Evolutionary conservation across 1,140 invertebrate species (phyloP).

Genomic region (Ceratina japonica): DNA sequence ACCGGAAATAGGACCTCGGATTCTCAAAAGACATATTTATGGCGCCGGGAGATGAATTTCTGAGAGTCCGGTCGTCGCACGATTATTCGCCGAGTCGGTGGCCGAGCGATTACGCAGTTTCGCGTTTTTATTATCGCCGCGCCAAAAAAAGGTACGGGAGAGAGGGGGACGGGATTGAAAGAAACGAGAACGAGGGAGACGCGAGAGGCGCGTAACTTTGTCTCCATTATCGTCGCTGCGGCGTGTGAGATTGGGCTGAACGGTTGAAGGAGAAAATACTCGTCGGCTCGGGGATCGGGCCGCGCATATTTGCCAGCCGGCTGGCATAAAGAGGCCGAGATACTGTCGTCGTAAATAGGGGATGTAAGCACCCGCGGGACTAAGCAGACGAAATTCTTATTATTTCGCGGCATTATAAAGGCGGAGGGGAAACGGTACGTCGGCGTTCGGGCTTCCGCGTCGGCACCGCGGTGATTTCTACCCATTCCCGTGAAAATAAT

Average conservation of each 20-base stretch:
- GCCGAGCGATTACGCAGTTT: neutral
- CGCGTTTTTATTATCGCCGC: constrained; percentile 3
- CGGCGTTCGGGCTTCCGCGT: neutral
- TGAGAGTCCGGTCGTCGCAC: too few relatives aligned
- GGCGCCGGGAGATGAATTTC: too few relatives aligned
- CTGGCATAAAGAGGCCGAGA: constrained; percentile 54
- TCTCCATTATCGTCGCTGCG: constrained; percentile 18
- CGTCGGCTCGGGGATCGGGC: constrained; percentile 41
- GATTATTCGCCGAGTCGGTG: neutral
- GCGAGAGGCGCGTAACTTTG: constrained; percentile 13
- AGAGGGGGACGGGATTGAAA: neutral
- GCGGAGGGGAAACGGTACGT: neutral
- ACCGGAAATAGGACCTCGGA: too few relatives aligned
- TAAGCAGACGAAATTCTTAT: constrained; percentile 57
- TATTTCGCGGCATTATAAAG: constrained; percentile 52
- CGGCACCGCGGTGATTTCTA: constrained; percentile 37
- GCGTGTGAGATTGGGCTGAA: constrained; percentile 8
- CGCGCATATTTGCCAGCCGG: constrained; percentile 51
- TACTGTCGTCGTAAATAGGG: constrained; percentile 58
- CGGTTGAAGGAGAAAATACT: constrained; percentile 31
- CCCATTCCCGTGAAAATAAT: constrained; percentile 45
- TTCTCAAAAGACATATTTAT: too few relatives aligned
- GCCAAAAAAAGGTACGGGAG: neutral
- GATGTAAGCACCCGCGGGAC: constrained; percentile 46
- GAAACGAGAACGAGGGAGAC: neutral